Evolutionary conservation across 1,140 invertebrate species (phyloP).

Genomic region (Helicoverpa zea): DNA sequence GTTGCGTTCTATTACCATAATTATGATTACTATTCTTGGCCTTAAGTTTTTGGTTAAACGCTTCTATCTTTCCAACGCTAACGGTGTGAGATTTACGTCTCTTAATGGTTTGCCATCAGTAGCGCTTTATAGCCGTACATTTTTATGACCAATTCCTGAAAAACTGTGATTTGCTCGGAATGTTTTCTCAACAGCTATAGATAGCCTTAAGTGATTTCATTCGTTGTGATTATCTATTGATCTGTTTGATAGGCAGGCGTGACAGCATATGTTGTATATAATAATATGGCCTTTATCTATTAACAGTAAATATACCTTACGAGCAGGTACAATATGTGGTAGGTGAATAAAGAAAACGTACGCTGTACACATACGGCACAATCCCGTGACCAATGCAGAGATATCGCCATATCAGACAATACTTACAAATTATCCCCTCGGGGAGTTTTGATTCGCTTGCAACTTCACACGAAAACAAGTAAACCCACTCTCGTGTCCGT

Average conservation of each 20-base stretch:
- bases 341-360: background rate
- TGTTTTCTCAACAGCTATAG: background rate
- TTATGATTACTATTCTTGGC: too few species aligned
- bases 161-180: background rate
- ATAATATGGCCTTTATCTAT: too few species aligned
- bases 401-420: constrained; percentile 69
- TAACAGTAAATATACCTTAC: too few species aligned
- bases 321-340: background rate
- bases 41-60: too few species aligned
- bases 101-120: too few species aligned
- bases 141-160: background rate
- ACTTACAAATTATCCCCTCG: constrained; percentile 69
- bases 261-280: background rate
- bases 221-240: background rate
- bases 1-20: too few species aligned
- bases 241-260: constrained; percentile 4
- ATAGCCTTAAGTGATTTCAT: background rate
- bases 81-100: too few species aligned
- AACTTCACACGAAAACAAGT: constrained; percentile 54
- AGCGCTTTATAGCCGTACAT: too few species aligned
- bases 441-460: constrained; percentile 53
- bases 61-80: too few species aligned
- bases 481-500: constrained; percentile 60
- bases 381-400: constrained; percentile 53
- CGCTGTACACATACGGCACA: background rate